Evolutionary conservation across 2,797 vertebrate species (phyloP), one percentile per base, ranked within the genome.

Genomic region (Moxostoma hubbsi): DNA sequence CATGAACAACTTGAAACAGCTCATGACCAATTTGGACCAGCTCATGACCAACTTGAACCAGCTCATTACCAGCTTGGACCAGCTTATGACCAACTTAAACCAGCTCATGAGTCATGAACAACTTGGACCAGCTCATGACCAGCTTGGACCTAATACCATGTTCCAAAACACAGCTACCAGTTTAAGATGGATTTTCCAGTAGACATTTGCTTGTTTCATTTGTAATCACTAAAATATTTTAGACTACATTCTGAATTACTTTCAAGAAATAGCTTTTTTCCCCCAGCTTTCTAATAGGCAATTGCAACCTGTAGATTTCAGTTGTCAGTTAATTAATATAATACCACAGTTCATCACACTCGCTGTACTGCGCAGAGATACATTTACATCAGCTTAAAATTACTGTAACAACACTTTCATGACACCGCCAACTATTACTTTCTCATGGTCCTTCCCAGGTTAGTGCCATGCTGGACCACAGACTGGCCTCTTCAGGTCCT

Each of bases 401-500:
- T 1, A 24, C 24, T 24, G 2, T 24, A 24, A 2, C 24, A 24
- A 24, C 24, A 24, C 24, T 24, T 18, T 18, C 18, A 24, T 2
- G 24, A 24, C 24, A 24, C 24, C 24, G 24, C 24, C 24, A 24
- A 24, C 24, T 24, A 24, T 24, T 1, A 24, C 1, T 69, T 53
- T 61, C 43, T 64, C 16, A 36, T 50, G 9, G 43, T 7, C 64
- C 55, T 77, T 57, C 18, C 54, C 16, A 81, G 65, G 53, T 4
- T 43, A 57, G 57, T 49, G 18, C 13, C 24, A 61, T 15, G 49
- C 55, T 36, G 36, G 47, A 51, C 9, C 62, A 12, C 46, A 13
- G 50, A 57, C 43, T 47, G 70, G 36, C 61, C 62, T 16, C 59
- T 63, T 9, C 7, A 53, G 84, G 43, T 75, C 13, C 72, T 65